These are phyloP conservation scores for Ganaspis brasiliensis DNA, from an alignment of 2,888 invertebrate genomes.

Conservation along the genomic window DNA sequence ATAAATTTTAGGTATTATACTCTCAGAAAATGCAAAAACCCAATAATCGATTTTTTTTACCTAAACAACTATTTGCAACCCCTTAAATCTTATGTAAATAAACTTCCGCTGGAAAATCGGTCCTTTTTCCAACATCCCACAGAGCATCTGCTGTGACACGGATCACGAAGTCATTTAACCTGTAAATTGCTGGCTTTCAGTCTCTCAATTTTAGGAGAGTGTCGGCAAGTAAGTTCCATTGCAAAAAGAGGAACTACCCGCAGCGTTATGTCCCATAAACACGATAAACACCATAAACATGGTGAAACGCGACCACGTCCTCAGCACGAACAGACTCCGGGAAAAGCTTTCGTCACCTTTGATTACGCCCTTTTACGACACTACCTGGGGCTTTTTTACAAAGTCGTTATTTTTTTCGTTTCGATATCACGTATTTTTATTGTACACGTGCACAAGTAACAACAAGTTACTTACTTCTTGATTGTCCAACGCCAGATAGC, in stretches of 20 bases:
- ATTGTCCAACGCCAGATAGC: conserved; percentile 29
- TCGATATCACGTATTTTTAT: conserved; percentile 35
- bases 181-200: conserved; percentile 63
- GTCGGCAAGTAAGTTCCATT: conserved; percentile 64
- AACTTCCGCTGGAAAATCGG: conserved; percentile 3
- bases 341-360: conserved; percentile 65
- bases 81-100: too few relatives aligned
- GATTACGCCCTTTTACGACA: conserved; percentile 65
- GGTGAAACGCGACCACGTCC: conserved; percentile 60
- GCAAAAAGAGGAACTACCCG: conserved; percentile 66
- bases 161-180: conserved; percentile 63
- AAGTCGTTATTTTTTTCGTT: conserved; percentile 55
- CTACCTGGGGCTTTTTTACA: conserved; percentile 49
- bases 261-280: conserved; percentile 73
- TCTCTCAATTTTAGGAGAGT: conserved; percentile 71
- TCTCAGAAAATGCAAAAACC: too few relatives aligned
- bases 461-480: conserved; percentile 32
- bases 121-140: conserved; percentile 4
- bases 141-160: conserved; percentile 46
- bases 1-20: too few relatives aligned
- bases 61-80: too few relatives aligned
- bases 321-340: conserved; percentile 58
- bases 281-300: conserved; percentile 72
- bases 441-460: conserved; percentile 11
- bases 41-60: too few relatives aligned